Base-by-base conservation (phyloP, 2,797 vertebrate species). In the Cossypha caffra region DNA sequence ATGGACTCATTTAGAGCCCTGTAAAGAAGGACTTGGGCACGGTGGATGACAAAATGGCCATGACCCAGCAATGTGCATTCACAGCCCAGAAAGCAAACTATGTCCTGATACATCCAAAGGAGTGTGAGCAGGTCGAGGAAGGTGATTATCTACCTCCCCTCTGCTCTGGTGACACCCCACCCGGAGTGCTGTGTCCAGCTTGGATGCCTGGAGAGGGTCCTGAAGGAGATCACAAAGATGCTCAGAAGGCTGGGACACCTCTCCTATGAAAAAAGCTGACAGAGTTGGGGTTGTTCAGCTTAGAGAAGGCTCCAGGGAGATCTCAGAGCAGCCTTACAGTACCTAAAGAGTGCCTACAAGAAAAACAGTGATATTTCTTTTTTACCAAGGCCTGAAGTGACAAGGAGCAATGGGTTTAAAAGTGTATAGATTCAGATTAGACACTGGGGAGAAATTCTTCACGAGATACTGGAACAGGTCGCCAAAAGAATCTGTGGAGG, bases 171-270 rank as follows among this genome's bases (percentile, higher is more conserved):
- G 50, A 51, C 20, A 33, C 3, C 2, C 1, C 5, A 13, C 3
- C 11, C 43, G 21, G 13, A 59, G 25, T 12, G 29, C 35, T 52
- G 7, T 6, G 3, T 48, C 9, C 35, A 16, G 13, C 9, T 73
- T 9, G 1, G 6, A 7, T n/a, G 9, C 16, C 78, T 77, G 21
- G 14, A n/a, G 9, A 1, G 0, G 2, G 33, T 80, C 24, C 73
- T 59, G 73, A 55, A 13, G 17, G 73, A 10, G 8, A 14, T 23
- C 38, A 57, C 21, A 23, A 38, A 58, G 40, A n/a, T 33, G 3
- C 2, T 38, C 45, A 52, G 51, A 57, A 51, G 17, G 24, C 10
- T 63, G 28, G 57, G 45, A 57, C 19, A 33, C 8, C 5, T 45
- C 20, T 63, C 3, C 57, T 31, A 3, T 23, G 37, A 57, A 21